Percentiles rank a stretch among this genome's conserved stretches.
Conservation (phyloP, 2,113 vertebrate species). For the Pelecanus crispus region DNA sequence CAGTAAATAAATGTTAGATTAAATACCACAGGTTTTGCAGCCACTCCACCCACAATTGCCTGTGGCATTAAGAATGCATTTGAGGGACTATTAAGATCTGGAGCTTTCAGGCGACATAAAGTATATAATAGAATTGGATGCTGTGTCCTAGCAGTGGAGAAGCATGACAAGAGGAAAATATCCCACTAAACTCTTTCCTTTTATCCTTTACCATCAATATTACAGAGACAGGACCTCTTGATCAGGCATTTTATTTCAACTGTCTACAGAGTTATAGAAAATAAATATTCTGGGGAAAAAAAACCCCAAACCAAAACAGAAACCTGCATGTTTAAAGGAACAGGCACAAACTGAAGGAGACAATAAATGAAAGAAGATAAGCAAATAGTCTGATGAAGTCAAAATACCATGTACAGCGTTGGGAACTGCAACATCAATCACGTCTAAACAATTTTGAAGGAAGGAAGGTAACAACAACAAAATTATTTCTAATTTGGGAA, state of each 20-base stretch:
- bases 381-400: not conserved
- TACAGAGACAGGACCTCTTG: not conserved
- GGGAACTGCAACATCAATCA: not conserved
- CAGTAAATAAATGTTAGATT: not conserved
- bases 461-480: not conserved
- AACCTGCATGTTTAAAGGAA: not conserved
- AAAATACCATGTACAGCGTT: not conserved
- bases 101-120: not conserved
- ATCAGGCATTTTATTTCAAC: not conserved
- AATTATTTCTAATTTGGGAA: not conserved
- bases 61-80: not conserved
- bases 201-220: not conserved
- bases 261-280: not conserved
- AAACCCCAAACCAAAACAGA: not conserved
- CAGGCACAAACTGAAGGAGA: not conserved
- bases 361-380: not conserved
- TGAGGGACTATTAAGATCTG: not conserved
- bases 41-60: not conserved
- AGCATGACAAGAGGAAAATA: not conserved
- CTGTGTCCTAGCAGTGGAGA: not conserved
- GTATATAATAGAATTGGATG: not conserved
- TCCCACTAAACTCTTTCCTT: not conserved
- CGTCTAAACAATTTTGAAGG: not conserved
- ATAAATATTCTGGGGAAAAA: not conserved
- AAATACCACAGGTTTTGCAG: not conserved